phyloP scores from a whole-genome alignment of 64 coral and sea anemone genomes.

The Actinia equina region DNA sequence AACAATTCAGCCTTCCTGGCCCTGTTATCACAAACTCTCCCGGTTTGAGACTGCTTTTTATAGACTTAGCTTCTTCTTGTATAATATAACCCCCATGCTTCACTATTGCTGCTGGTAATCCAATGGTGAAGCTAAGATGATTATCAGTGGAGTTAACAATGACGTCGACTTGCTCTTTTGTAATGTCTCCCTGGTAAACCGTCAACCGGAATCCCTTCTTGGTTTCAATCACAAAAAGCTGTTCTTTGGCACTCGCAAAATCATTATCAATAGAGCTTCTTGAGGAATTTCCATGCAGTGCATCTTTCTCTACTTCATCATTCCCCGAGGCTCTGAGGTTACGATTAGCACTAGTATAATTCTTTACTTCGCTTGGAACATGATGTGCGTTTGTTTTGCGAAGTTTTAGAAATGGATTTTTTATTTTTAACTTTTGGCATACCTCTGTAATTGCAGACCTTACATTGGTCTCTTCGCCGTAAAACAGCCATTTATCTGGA shows the following conservation, averaged over 20 bases:
- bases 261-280: background rate
- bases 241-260: background rate
- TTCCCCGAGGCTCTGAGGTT: no score
- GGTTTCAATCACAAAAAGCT: background rate
- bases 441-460: background rate
- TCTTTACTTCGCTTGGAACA: background rate
- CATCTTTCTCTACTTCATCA: background rate
- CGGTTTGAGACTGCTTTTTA: background rate
- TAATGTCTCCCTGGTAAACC: slow-evolving; percentile 62
- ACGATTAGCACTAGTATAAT: no score
- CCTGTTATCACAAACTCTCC: background rate
- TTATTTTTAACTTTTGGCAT: background rate
- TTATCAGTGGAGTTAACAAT: slow-evolving; percentile 46
- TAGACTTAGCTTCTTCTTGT: background rate
- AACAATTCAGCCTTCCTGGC: background rate
- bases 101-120: background rate
- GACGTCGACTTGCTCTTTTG: slow-evolving; percentile 52
- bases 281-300: background rate
- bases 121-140: background rate
- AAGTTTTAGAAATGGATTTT: background rate
- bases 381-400: background rate
- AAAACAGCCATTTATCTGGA: slow-evolving; percentile 1
- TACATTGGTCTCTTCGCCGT: background rate
- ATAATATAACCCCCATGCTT: background rate
- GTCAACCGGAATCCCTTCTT: slow-evolving; percentile 28